These are phyloP conservation scores for Pasiphila rectangulata DNA, from an alignment of 2,888 invertebrate species.

Conservation along the genomic window DNA sequence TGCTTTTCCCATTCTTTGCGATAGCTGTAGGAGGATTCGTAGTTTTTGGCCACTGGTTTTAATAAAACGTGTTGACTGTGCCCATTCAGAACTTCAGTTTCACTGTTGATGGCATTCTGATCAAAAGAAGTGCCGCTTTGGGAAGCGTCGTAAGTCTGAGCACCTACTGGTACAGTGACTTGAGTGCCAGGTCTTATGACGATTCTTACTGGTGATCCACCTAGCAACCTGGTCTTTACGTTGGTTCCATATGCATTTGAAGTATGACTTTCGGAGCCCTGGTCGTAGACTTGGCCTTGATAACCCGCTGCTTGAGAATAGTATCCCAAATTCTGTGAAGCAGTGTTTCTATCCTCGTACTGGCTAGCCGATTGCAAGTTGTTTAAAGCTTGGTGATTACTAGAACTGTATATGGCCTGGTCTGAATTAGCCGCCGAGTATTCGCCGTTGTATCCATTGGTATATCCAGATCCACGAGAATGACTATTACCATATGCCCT, in stretches of 20 bases:
- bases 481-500: constrained; percentile 23
- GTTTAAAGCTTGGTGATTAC: constrained; percentile 43
- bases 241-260: constrained; percentile 41
- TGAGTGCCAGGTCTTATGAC: constrained; percentile 59
- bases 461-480: constrained; percentile 42
- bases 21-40: constrained; percentile 68
- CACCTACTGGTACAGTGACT: constrained; percentile 57
- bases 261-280: constrained; percentile 39
- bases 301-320: constrained; percentile 48
- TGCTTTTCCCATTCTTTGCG: constrained; percentile 74
- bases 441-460: constrained; percentile 42
- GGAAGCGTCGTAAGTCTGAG: constrained; percentile 45
- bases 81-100: constrained; percentile 50
- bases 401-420: constrained; percentile 37
- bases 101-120: constrained; percentile 51
- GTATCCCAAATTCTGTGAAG: constrained; percentile 41
- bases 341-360: constrained; percentile 41
- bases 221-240: constrained; percentile 43
- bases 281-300: constrained; percentile 39
- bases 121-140: constrained; percentile 44
- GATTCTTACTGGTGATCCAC: constrained; percentile 54
- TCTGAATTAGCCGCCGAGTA: constrained; percentile 35
- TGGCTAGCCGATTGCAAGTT: constrained; percentile 38
- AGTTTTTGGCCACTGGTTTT: constrained; percentile 54
- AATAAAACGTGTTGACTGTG: constrained; percentile 36